A percentile compares a stretch with the other conserved stretches of the same genome.
These are phyloP conservation scores for Andricus grossulariae DNA, from an alignment of 1,140 invertebrate species.

Conservation along the genomic window DNA sequence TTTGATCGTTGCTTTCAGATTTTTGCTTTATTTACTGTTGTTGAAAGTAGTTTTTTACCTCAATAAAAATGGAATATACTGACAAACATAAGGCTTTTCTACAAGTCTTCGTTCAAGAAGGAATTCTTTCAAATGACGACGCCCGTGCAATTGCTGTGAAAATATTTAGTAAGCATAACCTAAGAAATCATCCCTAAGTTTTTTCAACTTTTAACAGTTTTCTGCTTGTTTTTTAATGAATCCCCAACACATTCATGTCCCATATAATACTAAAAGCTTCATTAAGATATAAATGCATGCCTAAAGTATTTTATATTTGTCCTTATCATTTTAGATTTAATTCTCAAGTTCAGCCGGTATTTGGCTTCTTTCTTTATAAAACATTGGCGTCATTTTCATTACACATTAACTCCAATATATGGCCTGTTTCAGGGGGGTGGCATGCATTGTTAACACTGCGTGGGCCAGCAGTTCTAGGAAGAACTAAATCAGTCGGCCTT, in stretches of 20 bases:
- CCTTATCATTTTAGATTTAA: no score
- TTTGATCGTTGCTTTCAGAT: not conserved
- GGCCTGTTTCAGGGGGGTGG: no score
- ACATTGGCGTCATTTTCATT: no score
- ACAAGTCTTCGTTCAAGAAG: slow-evolving; percentile 56
- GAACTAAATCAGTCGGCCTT: no score
- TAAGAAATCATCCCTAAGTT: not conserved
- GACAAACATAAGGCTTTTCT: slow-evolving; percentile 52
- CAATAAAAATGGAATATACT: slow-evolving; percentile 42
- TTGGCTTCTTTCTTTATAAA: no score
- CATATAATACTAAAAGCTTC: not conserved
- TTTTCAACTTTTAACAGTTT: not conserved
- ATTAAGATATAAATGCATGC: not conserved
- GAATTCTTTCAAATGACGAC: slow-evolving; percentile 49
- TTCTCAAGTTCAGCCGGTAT: no score
- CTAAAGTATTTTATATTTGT: no score
- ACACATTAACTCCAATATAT: no score
- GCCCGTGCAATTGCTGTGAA: slow-evolving; percentile 42
- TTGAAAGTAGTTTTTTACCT: not conserved
- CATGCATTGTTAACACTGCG: no score
- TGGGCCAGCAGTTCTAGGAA: no score
- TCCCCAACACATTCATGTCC: not conserved
- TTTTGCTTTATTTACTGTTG: not conserved
- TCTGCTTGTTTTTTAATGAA: not conserved
- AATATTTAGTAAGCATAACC: slow-evolving; percentile 56